phyloP scores from a whole-genome alignment of 2,888 invertebrate genomes.

The Ectemnius lituratus region DNA sequence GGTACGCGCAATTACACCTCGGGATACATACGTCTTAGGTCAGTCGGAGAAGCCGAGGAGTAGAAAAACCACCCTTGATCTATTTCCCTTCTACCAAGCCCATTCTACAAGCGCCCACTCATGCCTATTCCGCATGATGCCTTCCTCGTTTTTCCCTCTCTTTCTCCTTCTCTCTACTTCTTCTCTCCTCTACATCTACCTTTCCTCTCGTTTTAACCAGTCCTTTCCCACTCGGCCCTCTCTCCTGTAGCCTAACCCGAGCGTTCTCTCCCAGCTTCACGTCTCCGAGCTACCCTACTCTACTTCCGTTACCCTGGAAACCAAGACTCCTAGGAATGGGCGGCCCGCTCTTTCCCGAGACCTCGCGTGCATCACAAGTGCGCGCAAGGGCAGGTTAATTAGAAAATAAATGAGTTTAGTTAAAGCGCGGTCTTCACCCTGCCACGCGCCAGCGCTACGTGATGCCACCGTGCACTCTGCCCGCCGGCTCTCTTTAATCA shows the following conservation, averaged over 20 bases:
- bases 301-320: conserved; percentile 7
- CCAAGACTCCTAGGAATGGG: conserved; percentile 1
- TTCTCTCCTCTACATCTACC: not conserved
- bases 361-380: not conserved
- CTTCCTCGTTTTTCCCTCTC: not conserved
- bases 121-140: conserved; percentile 1
- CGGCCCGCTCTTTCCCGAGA: not conserved
- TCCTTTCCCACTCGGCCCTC: not conserved
- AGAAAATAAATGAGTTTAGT: too few relatives aligned
- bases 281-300: not conserved
- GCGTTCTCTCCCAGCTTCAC: not conserved
- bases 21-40: conserved; percentile 20
- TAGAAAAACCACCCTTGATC: conserved; percentile 42
- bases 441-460: too few relatives aligned
- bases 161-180: not conserved
- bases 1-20: conserved; percentile 40
- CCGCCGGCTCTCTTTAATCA: too few relatives aligned
- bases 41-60: conserved; percentile 1
- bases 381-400: not conserved
- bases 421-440: too few relatives aligned
- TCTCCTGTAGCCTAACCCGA: not conserved
- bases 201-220: too few relatives aligned
- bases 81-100: conserved; percentile 25
- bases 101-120: not conserved
- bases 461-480: too few relatives aligned